Evolutionary conservation across 2,797 vertebrate species (phyloP).

Genomic region (Chaetophractus vellerosus): DNA sequence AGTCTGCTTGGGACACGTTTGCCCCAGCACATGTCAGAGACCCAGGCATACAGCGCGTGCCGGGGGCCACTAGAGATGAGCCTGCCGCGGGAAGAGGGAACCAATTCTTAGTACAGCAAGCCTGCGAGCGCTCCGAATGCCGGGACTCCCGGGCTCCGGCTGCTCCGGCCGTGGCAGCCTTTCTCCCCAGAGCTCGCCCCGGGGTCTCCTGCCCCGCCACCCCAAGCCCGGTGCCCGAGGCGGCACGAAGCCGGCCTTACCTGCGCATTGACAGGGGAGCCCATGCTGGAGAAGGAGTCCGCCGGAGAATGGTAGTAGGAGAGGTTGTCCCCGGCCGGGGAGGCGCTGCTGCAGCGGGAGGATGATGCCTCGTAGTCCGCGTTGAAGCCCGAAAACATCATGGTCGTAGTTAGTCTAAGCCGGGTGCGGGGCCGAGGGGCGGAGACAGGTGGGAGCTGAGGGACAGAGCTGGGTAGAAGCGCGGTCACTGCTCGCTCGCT

Average conservation of each 20-base stretch:
- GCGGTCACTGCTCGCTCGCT: constrained; percentile 83
- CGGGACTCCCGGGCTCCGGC: background rate
- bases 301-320: constrained; percentile 95
- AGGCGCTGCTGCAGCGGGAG: constrained; percentile 97
- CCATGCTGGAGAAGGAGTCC: constrained; percentile 95
- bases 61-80: background rate
- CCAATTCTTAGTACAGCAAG: constrained; percentile 21
- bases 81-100: background rate
- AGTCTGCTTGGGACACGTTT: constrained; percentile 35
- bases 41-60: background rate
- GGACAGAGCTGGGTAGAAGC: constrained; percentile 72
- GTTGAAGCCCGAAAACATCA: constrained; percentile 95
- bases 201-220: background rate
- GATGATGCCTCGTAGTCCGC: constrained; percentile 95
- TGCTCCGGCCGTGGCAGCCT: background rate
- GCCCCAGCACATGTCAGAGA: constrained; percentile 2
- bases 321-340: constrained; percentile 94
- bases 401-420: constrained; percentile 70
- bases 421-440: constrained; percentile 40
- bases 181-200: background rate
- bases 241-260: constrained; percentile 88
- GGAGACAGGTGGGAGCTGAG: constrained; percentile 38
- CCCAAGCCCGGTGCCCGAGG: background rate
- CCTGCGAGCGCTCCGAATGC: background rate
- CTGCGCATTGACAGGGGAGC: constrained; percentile 94